Conservation (phyloP, 1,140 invertebrate species). For the Palaemon carinicauda region DNA sequence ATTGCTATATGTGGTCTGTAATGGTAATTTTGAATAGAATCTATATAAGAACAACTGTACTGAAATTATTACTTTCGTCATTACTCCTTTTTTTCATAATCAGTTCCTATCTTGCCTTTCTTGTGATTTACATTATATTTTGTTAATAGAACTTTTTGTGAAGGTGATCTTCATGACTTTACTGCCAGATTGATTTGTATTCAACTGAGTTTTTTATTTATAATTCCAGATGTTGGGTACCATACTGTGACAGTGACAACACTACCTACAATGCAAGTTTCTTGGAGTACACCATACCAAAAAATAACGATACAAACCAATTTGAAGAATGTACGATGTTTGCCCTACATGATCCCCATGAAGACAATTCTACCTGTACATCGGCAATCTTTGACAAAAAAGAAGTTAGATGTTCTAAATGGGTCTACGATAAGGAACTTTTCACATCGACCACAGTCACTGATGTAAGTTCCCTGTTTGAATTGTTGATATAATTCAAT, state of each 20-base stretch:
- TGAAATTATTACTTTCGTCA: too few species aligned
- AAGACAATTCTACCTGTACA: not conserved
- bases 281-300: slow-evolving; percentile 15
- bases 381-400: not conserved
- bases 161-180: too few species aligned
- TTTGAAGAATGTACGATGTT: not conserved
- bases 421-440: slow-evolving; percentile 41
- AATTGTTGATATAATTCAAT: too few species aligned
- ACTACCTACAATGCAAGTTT: slow-evolving; percentile 19
- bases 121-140: too few species aligned
- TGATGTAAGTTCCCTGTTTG: slow-evolving; percentile 21
- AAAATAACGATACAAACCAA: too few species aligned
- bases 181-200: too few species aligned
- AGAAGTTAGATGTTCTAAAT: slow-evolving; percentile 7
- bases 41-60: too few species aligned
- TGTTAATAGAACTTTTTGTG: too few species aligned
- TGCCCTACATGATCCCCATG: not conserved
- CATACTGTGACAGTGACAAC: slow-evolving; percentile 28
- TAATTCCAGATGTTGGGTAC: slow-evolving; percentile 40
- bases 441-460: slow-evolving; percentile 50
- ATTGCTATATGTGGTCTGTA: too few species aligned
- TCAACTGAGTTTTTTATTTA: not conserved
- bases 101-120: too few species aligned
- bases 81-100: too few species aligned
- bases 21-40: too few species aligned